phyloP scores from a whole-genome alignment of 2,888 invertebrate genomes.

The Suillia variegata region DNA sequence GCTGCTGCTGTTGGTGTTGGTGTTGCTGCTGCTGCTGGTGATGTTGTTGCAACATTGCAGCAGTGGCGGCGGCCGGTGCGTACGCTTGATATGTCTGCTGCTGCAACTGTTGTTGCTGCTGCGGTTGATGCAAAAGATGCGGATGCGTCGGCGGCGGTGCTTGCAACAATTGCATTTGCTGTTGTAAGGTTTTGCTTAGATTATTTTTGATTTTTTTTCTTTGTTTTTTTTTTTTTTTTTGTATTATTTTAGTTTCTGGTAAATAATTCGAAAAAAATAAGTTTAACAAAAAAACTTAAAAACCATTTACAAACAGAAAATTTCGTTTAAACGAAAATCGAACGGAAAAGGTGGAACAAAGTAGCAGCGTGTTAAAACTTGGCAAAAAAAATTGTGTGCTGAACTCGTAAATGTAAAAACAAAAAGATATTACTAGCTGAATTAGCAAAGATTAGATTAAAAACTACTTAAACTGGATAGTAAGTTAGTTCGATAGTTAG shows the following conservation, averaged over 20 bases:
- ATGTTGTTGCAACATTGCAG: conserved; percentile 41
- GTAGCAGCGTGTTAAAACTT: background rate
- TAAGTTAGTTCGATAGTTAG: no score
- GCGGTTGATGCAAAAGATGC: conserved; percentile 51
- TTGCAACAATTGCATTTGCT: conserved; percentile 62
- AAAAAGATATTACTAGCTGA: no score
- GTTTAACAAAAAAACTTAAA: conserved; percentile 6
- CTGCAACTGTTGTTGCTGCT: conserved; percentile 36
- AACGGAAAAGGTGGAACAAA: background rate
- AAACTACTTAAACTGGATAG: no score
- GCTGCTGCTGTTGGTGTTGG: conserved; percentile 39
- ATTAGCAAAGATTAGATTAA: no score
- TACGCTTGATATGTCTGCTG: no score
- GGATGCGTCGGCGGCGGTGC: conserved; percentile 55
- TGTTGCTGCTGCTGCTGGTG: conserved; percentile 43
- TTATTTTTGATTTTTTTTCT: conserved; percentile 38
- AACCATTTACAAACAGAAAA: background rate
- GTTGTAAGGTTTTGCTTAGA: conserved; percentile 48
- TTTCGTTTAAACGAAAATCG: background rate
- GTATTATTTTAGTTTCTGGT: conserved; percentile 11
- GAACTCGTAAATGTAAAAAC: no score
- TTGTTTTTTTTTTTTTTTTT: conserved; percentile 18
- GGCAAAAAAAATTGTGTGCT: no score
- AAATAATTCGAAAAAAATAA: conserved; percentile 17
- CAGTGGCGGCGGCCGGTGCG: conserved; percentile 39